phyloP scores from a whole-genome alignment of 2,888 invertebrate species.

The Fabriciana adippe region DNA sequence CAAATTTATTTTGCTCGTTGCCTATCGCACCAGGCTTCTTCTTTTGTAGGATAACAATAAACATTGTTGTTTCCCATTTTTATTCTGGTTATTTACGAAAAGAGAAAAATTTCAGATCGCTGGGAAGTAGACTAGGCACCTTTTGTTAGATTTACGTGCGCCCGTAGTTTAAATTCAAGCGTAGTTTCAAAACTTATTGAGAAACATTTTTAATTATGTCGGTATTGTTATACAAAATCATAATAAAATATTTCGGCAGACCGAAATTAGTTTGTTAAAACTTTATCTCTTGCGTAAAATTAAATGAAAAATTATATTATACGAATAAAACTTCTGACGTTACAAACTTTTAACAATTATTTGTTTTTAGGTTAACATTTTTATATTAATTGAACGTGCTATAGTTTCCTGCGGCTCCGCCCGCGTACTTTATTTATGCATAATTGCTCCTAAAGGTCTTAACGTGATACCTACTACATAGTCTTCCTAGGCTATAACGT shows the following conservation, averaged over 20 bases:
- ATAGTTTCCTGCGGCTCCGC: no score
- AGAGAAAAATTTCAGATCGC: slow-evolving; percentile 41
- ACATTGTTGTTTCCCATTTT: slow-evolving; percentile 52
- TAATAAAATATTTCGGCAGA: not conserved
- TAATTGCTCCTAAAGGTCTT: no score
- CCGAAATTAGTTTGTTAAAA: not conserved
- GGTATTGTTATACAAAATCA: slow-evolving; percentile 10
- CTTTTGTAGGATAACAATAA: slow-evolving; percentile 63
- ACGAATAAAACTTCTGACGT: no score
- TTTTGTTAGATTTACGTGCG: slow-evolving; percentile 24
- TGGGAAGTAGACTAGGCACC: slow-evolving; percentile 29
- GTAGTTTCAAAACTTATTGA: slow-evolving; percentile 23
- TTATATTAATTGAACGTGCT: no score
- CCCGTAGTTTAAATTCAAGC: slow-evolving; percentile 25
- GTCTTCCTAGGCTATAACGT: no score
- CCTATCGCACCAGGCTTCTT: slow-evolving; percentile 49
- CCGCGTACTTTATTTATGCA: no score
- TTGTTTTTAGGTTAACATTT: no score
- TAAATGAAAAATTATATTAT: not conserved
- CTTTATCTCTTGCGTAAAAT: not conserved
- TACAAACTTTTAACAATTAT: no score
- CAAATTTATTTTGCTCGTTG: slow-evolving; percentile 65
- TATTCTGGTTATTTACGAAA: slow-evolving; percentile 51
- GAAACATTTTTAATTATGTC: slow-evolving; percentile 27
- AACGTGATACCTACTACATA: no score